A percentile compares a stretch with the other conserved stretches of the same genome.
phyloP scores from a whole-genome alignment of 2,113 vertebrate genomes.

The Atrichornis clamosus region DNA sequence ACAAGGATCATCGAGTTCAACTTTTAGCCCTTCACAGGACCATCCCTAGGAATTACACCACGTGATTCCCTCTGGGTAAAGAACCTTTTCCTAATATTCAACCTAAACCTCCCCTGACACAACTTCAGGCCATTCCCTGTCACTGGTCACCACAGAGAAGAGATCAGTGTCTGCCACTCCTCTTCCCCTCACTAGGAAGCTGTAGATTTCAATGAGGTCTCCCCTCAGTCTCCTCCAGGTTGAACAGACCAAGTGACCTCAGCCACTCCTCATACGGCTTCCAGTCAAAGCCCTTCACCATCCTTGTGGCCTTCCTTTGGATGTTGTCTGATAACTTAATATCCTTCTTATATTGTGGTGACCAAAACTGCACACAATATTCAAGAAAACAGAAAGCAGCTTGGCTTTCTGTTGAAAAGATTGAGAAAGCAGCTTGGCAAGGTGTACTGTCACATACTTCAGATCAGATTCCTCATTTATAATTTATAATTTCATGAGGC shows the following conservation, averaged over 20 bases:
- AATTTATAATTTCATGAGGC: not conserved
- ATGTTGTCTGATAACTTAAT: not conserved
- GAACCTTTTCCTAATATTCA: not conserved
- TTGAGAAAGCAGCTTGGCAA: not conserved
- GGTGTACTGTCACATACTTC: not conserved
- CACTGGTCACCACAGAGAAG: not conserved
- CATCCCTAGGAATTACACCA: not conserved
- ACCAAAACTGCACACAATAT: not conserved
- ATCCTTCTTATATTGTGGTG: not conserved
- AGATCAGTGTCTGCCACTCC: not conserved
- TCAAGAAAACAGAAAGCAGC: not conserved
- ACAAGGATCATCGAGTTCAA: not conserved
- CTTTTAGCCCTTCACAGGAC: not conserved
- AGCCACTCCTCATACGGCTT: rapidly evolving
- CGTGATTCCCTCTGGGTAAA: not conserved
- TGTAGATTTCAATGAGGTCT: not conserved
- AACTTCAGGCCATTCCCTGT: not conserved
- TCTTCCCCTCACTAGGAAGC: not conserved
- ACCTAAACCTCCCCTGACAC: not conserved
- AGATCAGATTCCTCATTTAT: not conserved
- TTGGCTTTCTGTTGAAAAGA: not conserved
- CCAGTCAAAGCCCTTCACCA: not conserved
- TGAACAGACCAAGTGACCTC: not conserved
- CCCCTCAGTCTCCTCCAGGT: not conserved
- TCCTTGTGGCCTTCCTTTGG: not conserved